Conservation (phyloP, 2,888 invertebrate species). For the Tethea ocularis region DNA sequence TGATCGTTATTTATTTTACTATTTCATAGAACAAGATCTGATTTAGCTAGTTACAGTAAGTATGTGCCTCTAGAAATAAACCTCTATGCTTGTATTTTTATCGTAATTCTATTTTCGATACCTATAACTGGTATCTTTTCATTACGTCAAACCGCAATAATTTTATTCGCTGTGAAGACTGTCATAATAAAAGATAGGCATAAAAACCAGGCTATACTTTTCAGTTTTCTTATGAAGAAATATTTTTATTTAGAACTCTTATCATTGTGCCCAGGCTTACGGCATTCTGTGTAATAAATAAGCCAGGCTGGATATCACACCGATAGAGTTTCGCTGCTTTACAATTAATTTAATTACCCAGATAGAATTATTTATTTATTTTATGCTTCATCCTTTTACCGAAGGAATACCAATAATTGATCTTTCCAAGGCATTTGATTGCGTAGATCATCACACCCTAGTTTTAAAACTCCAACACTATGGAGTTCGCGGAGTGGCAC, state of each 20-base stretch:
- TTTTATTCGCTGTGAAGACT: neutral
- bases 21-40: neutral
- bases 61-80: no score
- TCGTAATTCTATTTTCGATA: no score
- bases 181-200: conserved; percentile 31
- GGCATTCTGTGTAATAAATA: conserved; percentile 28
- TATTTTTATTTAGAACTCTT: conserved; percentile 36
- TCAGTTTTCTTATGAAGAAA: conserved; percentile 23
- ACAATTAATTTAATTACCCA: no score
- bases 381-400: no score
- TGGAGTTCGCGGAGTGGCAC: no score
- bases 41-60: neutral
- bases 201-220: conserved; percentile 24
- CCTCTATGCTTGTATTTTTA: no score
- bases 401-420: no score
- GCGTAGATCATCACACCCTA: no score
- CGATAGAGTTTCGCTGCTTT: conserved; percentile 18
- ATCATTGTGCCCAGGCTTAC: conserved; percentile 38
- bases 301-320: conserved; percentile 20
- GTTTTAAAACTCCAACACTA: no score
- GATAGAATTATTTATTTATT: no score
- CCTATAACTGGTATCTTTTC: no score
- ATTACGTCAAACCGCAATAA: neutral
- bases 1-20: neutral
- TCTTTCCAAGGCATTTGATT: no score